Evolutionary conservation across 1,140 invertebrate genomes (phyloP).

Genomic region (Ephestia elutella): DNA sequence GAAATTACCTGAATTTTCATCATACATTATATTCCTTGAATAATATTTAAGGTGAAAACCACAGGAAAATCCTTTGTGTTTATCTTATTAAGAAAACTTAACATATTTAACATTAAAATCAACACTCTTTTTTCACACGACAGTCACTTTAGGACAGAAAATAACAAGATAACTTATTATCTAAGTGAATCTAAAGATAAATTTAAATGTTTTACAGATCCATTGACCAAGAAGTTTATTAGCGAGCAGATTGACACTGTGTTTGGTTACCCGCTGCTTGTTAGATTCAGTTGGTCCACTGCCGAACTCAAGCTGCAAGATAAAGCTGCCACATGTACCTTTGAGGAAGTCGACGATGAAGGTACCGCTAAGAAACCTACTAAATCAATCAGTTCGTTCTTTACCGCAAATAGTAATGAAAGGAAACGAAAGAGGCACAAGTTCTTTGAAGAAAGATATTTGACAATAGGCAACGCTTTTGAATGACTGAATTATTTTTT

Average conservation of each 20-base stretch:
- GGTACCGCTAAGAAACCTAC: conserved; percentile 56
- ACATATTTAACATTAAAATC: no score
- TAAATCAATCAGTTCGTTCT: conserved; percentile 77
- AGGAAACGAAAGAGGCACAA: conserved; percentile 71
- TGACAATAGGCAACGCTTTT: conserved; percentile 61
- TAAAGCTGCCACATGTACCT: conserved; percentile 78
- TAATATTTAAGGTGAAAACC: no score
- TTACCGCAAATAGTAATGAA: conserved; percentile 57
- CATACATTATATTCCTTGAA: no score
- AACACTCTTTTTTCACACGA: no score
- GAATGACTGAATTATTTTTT: conserved; percentile 34
- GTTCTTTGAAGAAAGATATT: conserved; percentile 76
- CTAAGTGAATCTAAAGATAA: not conserved
- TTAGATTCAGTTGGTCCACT: conserved; percentile 98
- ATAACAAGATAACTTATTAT: no score
- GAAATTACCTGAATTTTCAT: no score
- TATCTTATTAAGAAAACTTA: no score
- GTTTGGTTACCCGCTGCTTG: conserved; percentile 97
- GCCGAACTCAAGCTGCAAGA: conserved; percentile 87
- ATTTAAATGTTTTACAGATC: conserved; percentile 80
- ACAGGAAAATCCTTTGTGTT: no score
- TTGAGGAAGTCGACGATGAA: conserved; percentile 83
- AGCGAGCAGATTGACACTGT: conserved; percentile 87
- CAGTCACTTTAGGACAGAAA: no score
- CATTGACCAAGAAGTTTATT: conserved; percentile 95